Base-by-base conservation (phyloP, 2,113 vertebrate species). In the Pachyramphus minor region DNA sequence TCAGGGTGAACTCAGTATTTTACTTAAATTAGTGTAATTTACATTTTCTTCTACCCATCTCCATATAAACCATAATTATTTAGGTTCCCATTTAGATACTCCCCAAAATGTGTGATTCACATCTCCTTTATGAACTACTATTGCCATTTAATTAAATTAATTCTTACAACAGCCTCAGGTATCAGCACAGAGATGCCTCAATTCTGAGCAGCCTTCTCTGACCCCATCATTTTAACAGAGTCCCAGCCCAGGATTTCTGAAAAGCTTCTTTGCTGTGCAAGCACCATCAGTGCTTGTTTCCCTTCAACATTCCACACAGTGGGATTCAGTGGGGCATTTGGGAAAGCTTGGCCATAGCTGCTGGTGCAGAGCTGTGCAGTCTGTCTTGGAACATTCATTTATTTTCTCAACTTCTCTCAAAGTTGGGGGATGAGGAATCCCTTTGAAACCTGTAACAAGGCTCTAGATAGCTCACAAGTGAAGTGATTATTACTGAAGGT, bases 131-230 rank as follows among this genome's bases (percentile, higher is more conserved):
- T 62, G 82, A 8, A 2, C 41, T 66, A 12, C 56, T 42, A 17
- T 27, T 83, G 82, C 44, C 69, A 82, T 86, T 91, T 89, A 92
- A 89, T 82, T 94, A 69, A 96, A 84, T 60, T 58, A 86, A 92
- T 49, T 87, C 58, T 71, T 89, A 24, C 50, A 84, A n/a, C 82
- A 88, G 78, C 92, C 79, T 90, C 76, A 75, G 86, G 84, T 94
- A 68, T 30, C 53, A 81, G 80, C 49, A 72, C 37, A 88, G 86
- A 42, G 60, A n/a, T 25, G 37, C 18, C 62, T 84, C 39, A 30
- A 33, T 53, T 84, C 87, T 84, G 84, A 89, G 41, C 30, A 22
- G 15, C 12, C 39, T 23, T 69, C 55, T 25, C 35, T 59, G 69
- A 45, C 84, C 63, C 9, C 2, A 30, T 62, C 50, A 37, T 33